Conservation (phyloP, 2,797 vertebrate species). For the Semaprochilodus insignis region DNA sequence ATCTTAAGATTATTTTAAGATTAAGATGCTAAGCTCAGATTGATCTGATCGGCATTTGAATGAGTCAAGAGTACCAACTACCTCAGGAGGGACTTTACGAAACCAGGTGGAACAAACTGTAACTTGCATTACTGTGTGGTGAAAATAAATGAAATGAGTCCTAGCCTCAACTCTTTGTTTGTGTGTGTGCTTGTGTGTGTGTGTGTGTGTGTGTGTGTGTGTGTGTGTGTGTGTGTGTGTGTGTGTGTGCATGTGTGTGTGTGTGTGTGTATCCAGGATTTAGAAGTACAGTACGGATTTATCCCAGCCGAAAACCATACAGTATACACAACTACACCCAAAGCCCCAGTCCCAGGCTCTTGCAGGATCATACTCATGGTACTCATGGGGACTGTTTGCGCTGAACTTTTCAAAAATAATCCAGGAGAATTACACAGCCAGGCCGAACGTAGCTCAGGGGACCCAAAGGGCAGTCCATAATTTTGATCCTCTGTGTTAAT, state of each 20-base stretch:
- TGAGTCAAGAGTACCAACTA: neutral
- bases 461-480: constrained; percentile 7
- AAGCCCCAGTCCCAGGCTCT: neutral
- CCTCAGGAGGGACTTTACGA: too few relatives aligned
- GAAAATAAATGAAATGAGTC: neutral
- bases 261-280: neutral
- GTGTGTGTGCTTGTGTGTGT: too few relatives aligned
- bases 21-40: too few relatives aligned
- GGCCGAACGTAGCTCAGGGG: constrained; percentile 32
- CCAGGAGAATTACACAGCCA: neutral
- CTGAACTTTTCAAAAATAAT: constrained; percentile 12
- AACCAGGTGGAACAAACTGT: neutral
- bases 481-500: constrained; percentile 29
- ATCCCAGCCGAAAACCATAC: constrained; percentile 9
- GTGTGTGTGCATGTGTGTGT: too few relatives aligned
- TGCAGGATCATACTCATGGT: constrained; percentile 13
- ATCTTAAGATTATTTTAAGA: too few relatives aligned
- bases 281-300: neutral
- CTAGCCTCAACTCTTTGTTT: too few relatives aligned
- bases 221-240: too few relatives aligned
- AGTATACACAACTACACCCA: constrained; percentile 27
- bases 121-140: neutral
- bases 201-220: too few relatives aligned
- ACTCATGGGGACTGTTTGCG: neutral
- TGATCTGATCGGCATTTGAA: too few relatives aligned